These are phyloP conservation scores for Heterohyrax brucei DNA, from an alignment of 2,797 vertebrate genomes.

Conservation along the genomic window DNA sequence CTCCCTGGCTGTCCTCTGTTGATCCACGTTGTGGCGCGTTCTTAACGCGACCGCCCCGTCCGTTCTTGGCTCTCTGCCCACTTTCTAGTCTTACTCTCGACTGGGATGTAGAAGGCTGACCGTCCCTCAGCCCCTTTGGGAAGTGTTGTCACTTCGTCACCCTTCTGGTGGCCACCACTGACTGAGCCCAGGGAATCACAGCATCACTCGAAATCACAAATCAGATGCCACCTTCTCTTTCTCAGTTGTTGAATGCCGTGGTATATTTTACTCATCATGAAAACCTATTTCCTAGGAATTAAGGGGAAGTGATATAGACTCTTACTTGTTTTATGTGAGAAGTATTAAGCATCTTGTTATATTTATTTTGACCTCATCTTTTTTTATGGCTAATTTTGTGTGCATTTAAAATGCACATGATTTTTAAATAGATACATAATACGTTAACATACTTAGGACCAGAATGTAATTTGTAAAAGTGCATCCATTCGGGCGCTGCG, in stretches of 20 bases:
- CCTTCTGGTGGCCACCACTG: neutral
- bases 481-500: neutral
- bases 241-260: neutral
- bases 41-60: constrained; percentile 10
- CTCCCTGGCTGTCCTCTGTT: constrained; percentile 69
- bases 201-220: neutral
- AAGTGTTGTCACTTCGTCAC: constrained; percentile 18
- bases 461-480: neutral
- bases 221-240: neutral
- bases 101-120: constrained; percentile 57
- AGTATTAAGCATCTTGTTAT: neutral
- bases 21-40: constrained; percentile 78
- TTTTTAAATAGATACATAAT: neutral
- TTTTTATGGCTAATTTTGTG: constrained; percentile 7
- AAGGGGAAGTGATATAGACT: neutral
- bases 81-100: constrained; percentile 54
- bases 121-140: constrained; percentile 9
- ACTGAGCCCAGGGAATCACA: neutral
- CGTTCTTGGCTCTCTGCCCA: constrained; percentile 62
- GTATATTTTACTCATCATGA: neutral
- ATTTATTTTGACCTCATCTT: neutral
- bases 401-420: neutral
- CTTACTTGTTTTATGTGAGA: neutral
- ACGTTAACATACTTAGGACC: neutral
- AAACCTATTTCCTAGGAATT: constrained; percentile 43